Base-by-base conservation (phyloP, 2,888 invertebrate species). In the Ptychoptera contaminata region DNA sequence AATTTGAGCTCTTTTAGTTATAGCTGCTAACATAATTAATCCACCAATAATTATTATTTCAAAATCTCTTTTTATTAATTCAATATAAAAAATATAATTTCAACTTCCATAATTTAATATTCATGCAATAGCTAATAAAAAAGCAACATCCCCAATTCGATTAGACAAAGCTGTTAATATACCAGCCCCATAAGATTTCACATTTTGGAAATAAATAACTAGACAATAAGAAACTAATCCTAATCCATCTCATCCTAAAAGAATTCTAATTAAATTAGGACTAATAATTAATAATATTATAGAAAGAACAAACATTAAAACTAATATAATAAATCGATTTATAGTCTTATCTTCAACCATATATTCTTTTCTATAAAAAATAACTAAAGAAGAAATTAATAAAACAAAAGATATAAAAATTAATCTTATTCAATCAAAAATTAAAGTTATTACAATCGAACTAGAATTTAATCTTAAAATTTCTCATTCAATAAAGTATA, bases 1-100 rank as follows among this genome's bases (percentile, higher is more conserved):
- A 70, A 83, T 75, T 63, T 84, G 82, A 58, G 82, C 83, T 52
- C 82, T 83, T 65, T 84, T 84, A 48, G 82, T 82, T 67, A 81
- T 74, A 43, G 73, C 70, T 0, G 76, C 76, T 52, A 71, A 61
- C 57, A 68, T 64, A 50, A 71, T 57, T 55, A 73, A 65, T n/a
- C 52, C 8, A 0, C 59, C 57, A 61, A 71, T 61, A 54, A 71
- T 56, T 53, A 51, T 52, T 58, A 71, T 72, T 46, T 53, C 54
- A 51, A 45, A 62, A 64, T 67, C 63, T 61, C 56, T 61, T 51
- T 55, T 57, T 56, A 71, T 69, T 63, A 70, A 66, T 53, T 69
- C 62, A 57, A 70, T 56, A 66, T 70, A 69, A 70, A 65, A 58
- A 53, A 68, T 62, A 69, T 67, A 72, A 66, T 67, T 70, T 67